These are phyloP conservation scores for Pollenia amentaria DNA, from an alignment of 2,888 invertebrate species.

Conservation along the genomic window DNA sequence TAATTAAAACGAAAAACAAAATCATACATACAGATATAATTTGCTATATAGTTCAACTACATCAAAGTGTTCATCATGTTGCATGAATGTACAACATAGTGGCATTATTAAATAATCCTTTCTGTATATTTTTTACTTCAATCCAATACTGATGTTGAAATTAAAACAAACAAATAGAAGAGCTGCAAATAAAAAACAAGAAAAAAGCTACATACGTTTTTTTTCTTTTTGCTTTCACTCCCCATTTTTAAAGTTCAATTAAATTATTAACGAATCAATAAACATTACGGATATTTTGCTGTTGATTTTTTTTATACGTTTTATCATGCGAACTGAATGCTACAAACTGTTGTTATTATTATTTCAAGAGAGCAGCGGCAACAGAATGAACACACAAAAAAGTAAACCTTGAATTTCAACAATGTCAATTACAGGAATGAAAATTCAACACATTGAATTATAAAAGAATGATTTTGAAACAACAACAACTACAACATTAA, in stretches of 20 bases:
- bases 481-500: constrained; percentile 4
- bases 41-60: constrained; percentile 8
- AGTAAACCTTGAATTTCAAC: constrained; percentile 63
- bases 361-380: constrained; percentile 35
- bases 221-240: constrained; percentile 52
- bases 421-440: constrained; percentile 74
- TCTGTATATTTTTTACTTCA: constrained; percentile 30
- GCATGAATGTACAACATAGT: constrained; percentile 16
- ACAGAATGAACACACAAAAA: constrained; percentile 1
- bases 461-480: constrained; percentile 54
- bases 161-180: constrained; percentile 36
- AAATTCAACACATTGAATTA: constrained; percentile 69
- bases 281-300: constrained; percentile 46
- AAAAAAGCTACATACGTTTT: constrained; percentile 6
- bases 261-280: constrained; percentile 74
- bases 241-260: constrained; percentile 68
- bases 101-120: constrained; percentile 49
- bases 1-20: constrained; percentile 52
- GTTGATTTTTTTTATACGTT: constrained; percentile 3
- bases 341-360: constrained; percentile 1
- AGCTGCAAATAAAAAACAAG: constrained; percentile 39
- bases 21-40: constrained; percentile 18
- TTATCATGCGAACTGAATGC: constrained; percentile 41
- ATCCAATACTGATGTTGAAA: constrained; percentile 42
- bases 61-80: constrained; percentile 46